phyloP scores from a whole-genome alignment of 2,888 invertebrate species.

The Drosophila infuscata region DNA sequence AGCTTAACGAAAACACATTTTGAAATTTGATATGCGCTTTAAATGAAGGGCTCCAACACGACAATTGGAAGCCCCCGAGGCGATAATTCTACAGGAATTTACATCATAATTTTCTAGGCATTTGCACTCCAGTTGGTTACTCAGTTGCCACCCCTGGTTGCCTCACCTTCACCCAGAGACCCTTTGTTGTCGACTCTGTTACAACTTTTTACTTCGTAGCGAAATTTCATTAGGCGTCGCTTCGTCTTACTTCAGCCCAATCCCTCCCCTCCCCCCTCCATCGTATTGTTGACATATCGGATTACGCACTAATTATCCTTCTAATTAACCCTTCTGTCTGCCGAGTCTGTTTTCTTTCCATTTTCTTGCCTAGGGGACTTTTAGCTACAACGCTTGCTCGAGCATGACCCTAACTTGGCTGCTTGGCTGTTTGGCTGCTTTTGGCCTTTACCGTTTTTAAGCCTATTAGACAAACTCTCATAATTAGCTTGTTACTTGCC shows the following conservation, averaged over 20 bases:
- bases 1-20: background rate
- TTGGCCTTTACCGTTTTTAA: slow-evolving; percentile 67
- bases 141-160: slow-evolving; percentile 1
- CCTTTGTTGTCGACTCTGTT: slow-evolving; percentile 14
- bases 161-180: background rate
- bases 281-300: slow-evolving; percentile 81
- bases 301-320: slow-evolving; percentile 84
- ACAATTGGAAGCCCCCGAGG: slow-evolving; percentile 17
- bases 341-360: slow-evolving; percentile 45
- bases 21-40: slow-evolving; percentile 33
- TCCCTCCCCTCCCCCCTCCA: slow-evolving; percentile 7
- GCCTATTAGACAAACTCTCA: slow-evolving; percentile 81
- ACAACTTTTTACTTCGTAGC: slow-evolving; percentile 52
- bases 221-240: slow-evolving; percentile 60
- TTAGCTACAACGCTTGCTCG: slow-evolving; percentile 50
- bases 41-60: slow-evolving; percentile 2
- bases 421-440: background rate
- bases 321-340: slow-evolving; percentile 82
- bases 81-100: slow-evolving; percentile 32
- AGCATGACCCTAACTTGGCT: slow-evolving; percentile 68
- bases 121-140: slow-evolving; percentile 37
- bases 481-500: slow-evolving; percentile 71
- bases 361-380: slow-evolving; percentile 45
- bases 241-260: slow-evolving; percentile 1
- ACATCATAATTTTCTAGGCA: slow-evolving; percentile 72